Base-by-base conservation (phyloP, 2,888 invertebrate genomes). In the Metopia argyrocephala region DNA sequence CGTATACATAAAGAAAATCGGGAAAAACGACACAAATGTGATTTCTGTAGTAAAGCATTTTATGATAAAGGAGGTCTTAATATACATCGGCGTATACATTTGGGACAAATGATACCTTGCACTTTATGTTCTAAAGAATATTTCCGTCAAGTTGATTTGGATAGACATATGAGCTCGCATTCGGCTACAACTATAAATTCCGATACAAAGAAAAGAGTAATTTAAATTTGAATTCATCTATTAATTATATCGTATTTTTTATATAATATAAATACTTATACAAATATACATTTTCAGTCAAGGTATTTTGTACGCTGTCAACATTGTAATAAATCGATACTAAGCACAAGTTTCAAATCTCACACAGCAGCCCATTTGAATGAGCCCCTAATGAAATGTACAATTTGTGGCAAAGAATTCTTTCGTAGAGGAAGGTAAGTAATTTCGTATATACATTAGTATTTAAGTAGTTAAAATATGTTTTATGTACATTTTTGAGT, bases 51-150 rank as follows among this genome's bases (percentile, higher is more conserved):
- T 21, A 82, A 82, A 28, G 31, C 78, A 0, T 82, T 79, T 21
- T 82, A 73, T 46, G n/a, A 73, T 5, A 65, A 71, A 4, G 76
- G 78, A 1, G 56, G 57, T 6, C 75, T 78, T 2, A 82, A 76
- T 59, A 38, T 82, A 27, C 82, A 82, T 25, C 54, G 82, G 0
- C 62, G 82, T 5, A 64, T 79, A 45, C 82, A 82, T 59, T 76
- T 79, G 52, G 82, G 82, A 1, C 71, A 78, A 65, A 76, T 76
- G 75, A 48, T 79, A 61, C 61, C 70, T 12, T 82, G 82, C 38
- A 52, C 57, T 15, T 46, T 82, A 27, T 82, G 82, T 54, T 9
- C 71, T 0, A 82, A 82, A 18, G 45, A 79, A 68, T 82, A 9
- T 65, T 76, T n/a, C 52, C 70, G 79, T 1, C 62, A 79, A 64